Percentiles rank a stretch among this genome's conserved stretches.
These are phyloP conservation scores for Spilarctia lutea DNA, from an alignment of 2,888 invertebrate genomes.

Conservation along the genomic window DNA sequence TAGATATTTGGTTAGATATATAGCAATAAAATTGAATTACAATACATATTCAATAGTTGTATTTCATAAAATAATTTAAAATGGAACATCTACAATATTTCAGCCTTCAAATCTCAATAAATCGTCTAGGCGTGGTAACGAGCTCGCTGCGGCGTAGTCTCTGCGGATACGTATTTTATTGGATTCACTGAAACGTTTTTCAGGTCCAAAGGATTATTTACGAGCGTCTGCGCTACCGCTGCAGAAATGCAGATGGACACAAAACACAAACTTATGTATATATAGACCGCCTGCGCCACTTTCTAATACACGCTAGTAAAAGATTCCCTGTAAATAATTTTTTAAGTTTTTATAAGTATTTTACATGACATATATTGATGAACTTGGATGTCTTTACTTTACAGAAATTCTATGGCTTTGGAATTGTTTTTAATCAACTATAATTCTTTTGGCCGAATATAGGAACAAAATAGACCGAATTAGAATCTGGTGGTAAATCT, in stretches of 20 bases:
- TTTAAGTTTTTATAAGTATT: neutral
- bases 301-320: constrained; percentile 30
- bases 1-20: neutral
- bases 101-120: constrained; percentile 86
- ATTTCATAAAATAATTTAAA: constrained; percentile 83
- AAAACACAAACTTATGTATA: constrained; percentile 48
- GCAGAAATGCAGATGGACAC: constrained; percentile 85
- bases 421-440: neutral
- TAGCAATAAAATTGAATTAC: constrained; percentile 46
- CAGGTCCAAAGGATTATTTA: constrained; percentile 86
- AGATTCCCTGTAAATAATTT: neutral
- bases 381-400: neutral
- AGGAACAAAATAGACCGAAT: neutral
- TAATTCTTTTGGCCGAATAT: neutral
- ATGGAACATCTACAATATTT: constrained; percentile 85
- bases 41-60: constrained; percentile 55
- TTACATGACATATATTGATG: neutral
- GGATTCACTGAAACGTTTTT: constrained; percentile 87
- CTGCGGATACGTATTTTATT: constrained; percentile 87
- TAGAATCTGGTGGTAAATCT: neutral
- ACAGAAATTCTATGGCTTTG: neutral
- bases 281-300: constrained; percentile 22
- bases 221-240: constrained; percentile 81
- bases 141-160: constrained; percentile 85
- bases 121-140: constrained; percentile 86